These are phyloP conservation scores for Nipponacmea schrenckii DNA, from an alignment of 2,888 invertebrate species.

Conservation along the genomic window DNA sequence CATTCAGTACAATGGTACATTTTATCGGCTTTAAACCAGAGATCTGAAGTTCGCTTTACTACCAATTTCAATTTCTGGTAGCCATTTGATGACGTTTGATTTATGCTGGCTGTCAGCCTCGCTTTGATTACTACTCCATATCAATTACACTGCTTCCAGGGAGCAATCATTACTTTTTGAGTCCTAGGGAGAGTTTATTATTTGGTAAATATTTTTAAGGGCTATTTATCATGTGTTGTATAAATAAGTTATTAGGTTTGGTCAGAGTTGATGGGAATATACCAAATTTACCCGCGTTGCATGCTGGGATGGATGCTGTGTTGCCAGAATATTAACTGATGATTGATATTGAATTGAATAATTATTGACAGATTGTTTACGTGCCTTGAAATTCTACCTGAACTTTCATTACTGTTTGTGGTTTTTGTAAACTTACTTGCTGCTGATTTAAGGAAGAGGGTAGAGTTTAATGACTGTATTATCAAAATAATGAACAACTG, in stretches of 20 bases:
- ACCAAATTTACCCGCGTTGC: constrained; percentile 3
- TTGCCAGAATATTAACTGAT: constrained; percentile 1
- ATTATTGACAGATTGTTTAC: too few relatives aligned
- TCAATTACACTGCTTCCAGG: constrained; percentile 4
- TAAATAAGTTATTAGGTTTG: constrained; percentile 7
- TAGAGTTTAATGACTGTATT: too few relatives aligned
- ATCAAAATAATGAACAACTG: too few relatives aligned
- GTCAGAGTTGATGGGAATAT: constrained; percentile 4
- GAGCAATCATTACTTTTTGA: background rate
- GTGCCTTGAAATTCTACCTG: too few relatives aligned
- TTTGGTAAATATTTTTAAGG: constrained; percentile 4
- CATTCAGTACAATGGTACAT: too few relatives aligned
- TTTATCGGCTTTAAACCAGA: too few relatives aligned
- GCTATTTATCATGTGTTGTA: background rate
- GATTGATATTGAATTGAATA: background rate
- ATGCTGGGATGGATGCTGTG: too few relatives aligned
- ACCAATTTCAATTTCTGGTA: too few relatives aligned
- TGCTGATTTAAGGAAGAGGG: too few relatives aligned
- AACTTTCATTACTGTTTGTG: too few relatives aligned
- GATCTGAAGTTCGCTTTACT: too few relatives aligned
- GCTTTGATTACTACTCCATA: background rate
- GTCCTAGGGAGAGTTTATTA: background rate
- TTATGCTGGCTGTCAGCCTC: background rate
- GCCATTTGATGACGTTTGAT: background rate
- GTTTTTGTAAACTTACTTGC: too few relatives aligned